Evolutionary conservation across 2,113 vertebrate species (phyloP), one percentile per base, ranked within the genome.

Genomic region (Agapornis roseicollis): DNA sequence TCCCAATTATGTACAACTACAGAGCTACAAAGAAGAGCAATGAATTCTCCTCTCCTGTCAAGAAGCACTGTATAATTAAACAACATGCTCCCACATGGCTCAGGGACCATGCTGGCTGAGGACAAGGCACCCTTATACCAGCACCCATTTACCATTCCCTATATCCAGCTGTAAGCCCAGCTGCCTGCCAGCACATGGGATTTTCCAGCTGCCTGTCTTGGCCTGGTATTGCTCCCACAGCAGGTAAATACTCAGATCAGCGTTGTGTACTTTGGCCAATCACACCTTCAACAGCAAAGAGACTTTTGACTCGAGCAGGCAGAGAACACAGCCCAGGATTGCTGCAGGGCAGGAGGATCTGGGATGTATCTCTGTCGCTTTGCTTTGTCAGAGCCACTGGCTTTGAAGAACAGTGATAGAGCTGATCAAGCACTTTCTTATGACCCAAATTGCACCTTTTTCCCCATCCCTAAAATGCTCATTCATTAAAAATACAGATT

Each of bases 131-230:
- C 55, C 33, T 44, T 31, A 20, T 10, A 17, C 49, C 1, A 0
- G 17, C 4, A 2, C 7, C 13, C 14, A 8, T 41, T 20, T 72
- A 28, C 33, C 16, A 8, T 28, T 70, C 76, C 11, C 58, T 44
- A 0, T 17, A 29, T 17, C 39, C 66, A 79, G 20, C 20, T 23
- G 20, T 6, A n/a, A 17, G 18, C 50, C 39, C 60, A 66, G 39
- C 19, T 0, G 0, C 66, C 73, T 31, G 35, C 28, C 68, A 79
- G 53, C 35, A 5, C 2, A 0, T 7, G 80, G 80, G 52, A 13
- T 33, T 76, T 71, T 31, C 80, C 88, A 80, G 63, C 7, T 25
- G 23, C 29, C 33, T 9, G 11, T 7, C 0, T 2, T 41, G 64
- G 56, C 28, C 70, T 31, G 25, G 33, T 1, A 1, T 27, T 56